phyloP scores from a whole-genome alignment of 2,113 vertebrate genomes.

The Mugil cephalus region DNA sequence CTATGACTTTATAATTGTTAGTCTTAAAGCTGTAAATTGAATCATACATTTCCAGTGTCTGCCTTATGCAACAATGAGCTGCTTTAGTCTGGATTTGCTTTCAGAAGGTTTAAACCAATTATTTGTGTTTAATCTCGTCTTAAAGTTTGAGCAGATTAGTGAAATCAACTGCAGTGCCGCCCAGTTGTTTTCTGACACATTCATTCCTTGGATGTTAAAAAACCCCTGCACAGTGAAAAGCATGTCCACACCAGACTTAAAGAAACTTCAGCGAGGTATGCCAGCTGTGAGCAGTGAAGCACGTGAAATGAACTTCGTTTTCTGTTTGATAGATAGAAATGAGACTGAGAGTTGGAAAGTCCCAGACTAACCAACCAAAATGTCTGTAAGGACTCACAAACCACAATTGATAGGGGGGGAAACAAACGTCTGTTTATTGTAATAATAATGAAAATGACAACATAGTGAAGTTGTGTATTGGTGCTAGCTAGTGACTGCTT shows the following conservation, averaged over 20 bases:
- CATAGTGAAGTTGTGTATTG: neutral
- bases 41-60: neutral
- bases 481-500: neutral
- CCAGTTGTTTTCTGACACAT: neutral
- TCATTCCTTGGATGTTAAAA: neutral
- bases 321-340: neutral
- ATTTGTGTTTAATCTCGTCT: neutral
- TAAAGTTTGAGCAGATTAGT: neutral
- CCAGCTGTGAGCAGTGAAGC: neutral
- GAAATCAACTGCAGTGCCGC: neutral
- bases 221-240: too few species aligned
- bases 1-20: too few species aligned
- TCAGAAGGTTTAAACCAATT: neutral
- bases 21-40: too few species aligned
- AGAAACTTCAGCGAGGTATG: neutral
- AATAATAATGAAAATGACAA: too few species aligned
- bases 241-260: too few species aligned
- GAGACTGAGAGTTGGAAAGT: conserved; percentile 6
- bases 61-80: too few species aligned
- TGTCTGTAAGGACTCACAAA: too few species aligned
- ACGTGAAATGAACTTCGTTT: neutral
- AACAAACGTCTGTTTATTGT: too few species aligned
- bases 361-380: neutral
- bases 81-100: neutral
- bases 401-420: too few species aligned